Evolutionary conservation across 2,888 invertebrate species (phyloP).

Genomic region (Cataglyphis altisquamis): DNA sequence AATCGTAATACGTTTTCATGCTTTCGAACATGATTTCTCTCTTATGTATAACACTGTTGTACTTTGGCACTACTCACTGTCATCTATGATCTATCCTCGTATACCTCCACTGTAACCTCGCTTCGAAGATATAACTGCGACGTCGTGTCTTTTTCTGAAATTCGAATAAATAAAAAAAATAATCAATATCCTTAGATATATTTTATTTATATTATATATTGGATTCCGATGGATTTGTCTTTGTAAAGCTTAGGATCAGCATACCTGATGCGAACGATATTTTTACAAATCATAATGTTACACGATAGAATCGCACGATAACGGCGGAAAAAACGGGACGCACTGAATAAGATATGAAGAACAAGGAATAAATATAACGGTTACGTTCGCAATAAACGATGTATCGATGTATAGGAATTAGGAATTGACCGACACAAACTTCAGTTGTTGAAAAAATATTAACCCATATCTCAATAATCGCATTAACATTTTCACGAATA

Average conservation of each 20-base stretch:
- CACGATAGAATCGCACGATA: neutral
- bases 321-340: neutral
- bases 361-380: slow-evolving; percentile 34
- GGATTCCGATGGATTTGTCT: neutral
- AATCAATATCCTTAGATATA: neutral
- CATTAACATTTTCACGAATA: neutral
- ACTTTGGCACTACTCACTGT: neutral
- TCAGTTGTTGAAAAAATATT: neutral
- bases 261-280: neutral
- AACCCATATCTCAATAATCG: neutral
- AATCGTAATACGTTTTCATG: slow-evolving; percentile 6
- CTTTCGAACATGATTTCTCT: slow-evolving; percentile 21
- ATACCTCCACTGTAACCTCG: neutral
- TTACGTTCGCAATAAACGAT: slow-evolving; percentile 3
- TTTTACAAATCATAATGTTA: neutral
- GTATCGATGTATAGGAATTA: slow-evolving; percentile 17
- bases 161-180: neutral
- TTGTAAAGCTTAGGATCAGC: neutral
- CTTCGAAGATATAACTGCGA: neutral
- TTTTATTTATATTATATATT: neutral
- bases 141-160: neutral
- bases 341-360: slow-evolving; percentile 35
- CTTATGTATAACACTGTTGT: neutral
- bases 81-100: neutral
- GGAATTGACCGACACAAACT: neutral